Base-by-base conservation (phyloP, 2,797 vertebrate species). In the Eupleurogrammus muticus region DNA sequence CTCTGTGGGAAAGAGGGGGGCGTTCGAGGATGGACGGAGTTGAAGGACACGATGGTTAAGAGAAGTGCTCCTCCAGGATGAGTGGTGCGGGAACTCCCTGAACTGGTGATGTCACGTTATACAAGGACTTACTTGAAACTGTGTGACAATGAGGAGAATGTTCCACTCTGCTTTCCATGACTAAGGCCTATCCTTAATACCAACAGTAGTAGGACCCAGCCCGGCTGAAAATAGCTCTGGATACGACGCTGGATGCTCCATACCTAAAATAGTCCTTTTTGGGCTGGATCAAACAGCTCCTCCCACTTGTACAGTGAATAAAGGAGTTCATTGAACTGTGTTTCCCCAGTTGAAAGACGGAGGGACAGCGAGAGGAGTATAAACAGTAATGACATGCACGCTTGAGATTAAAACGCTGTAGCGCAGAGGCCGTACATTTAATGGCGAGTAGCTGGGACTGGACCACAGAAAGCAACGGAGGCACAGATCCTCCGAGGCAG, bases 1-100 rank as follows among this genome's bases (percentile, higher is more conserved):
- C 51, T 83, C 71, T 82, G 81, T 92, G 90, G 85, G 89, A 93
- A 93, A 85, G 57, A 57, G 73, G 81, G 85, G 87, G 88, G 90
- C 35, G 86, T 89, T 80, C n/a, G 65, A 75, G 75, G 83, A 75
- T 74, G 72, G 61, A 77, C 66, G 16, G 21, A 70, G 64, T 67
- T 67, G 65, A 50, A 61, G 80, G 73, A 57, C 55, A 49, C 23
- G 49, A 53, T 13, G 23, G 14, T 51, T 23, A 54, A 47, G 59
- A 78, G 69, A 66, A 48, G 38, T 23, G 23, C 60, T 46, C 50
- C 14, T 54, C 59, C 16, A 3, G 2, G 58, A 66, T 79, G 70
- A 86, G 57, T n/a, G 49, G 64, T 35, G 42, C 3, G 67, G 90
- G 75, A 88, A 86, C 75, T 92, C 90, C 85, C 73, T 69, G n/a